Conservation (phyloP, 2,888 invertebrate genomes). For the Drosophila testacea region DNA sequence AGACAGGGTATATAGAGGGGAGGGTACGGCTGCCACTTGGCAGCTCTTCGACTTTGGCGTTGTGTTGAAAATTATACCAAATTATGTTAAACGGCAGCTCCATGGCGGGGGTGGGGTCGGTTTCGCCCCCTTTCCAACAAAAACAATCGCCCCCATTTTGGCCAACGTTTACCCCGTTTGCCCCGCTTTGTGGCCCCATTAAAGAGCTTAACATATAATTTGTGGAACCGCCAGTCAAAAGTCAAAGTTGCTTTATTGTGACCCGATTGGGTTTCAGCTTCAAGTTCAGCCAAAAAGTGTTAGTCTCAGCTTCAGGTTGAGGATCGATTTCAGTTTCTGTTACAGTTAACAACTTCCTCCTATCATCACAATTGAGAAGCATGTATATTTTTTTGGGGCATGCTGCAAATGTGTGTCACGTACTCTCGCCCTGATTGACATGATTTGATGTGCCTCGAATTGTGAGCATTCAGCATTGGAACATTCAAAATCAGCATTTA, state of each 20-base stretch:
- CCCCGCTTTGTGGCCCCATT: constrained; percentile 53
- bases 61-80: constrained; percentile 84
- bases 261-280: constrained; percentile 17
- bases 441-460: constrained; percentile 63
- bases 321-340: neutral
- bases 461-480: constrained; percentile 10
- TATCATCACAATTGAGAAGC: constrained; percentile 19
- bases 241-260: constrained; percentile 60
- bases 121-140: constrained; percentile 4
- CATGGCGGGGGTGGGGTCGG: constrained; percentile 54
- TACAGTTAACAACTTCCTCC: constrained; percentile 6
- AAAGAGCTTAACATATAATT: constrained; percentile 68
- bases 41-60: constrained; percentile 58
- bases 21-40: constrained; percentile 54
- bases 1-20: no score
- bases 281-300: neutral
- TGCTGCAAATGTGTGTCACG: constrained; percentile 74
- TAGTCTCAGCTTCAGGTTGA: neutral
- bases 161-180: constrained; percentile 25
- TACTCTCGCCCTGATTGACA: constrained; percentile 70
- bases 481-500: constrained; percentile 16
- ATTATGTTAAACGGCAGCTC: constrained; percentile 84
- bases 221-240: constrained; percentile 62
- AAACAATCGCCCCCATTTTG: constrained; percentile 43
- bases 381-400: constrained; percentile 12